Conservation (phyloP, 2,797 vertebrate genomes). For the Artibeus lituratus region DNA sequence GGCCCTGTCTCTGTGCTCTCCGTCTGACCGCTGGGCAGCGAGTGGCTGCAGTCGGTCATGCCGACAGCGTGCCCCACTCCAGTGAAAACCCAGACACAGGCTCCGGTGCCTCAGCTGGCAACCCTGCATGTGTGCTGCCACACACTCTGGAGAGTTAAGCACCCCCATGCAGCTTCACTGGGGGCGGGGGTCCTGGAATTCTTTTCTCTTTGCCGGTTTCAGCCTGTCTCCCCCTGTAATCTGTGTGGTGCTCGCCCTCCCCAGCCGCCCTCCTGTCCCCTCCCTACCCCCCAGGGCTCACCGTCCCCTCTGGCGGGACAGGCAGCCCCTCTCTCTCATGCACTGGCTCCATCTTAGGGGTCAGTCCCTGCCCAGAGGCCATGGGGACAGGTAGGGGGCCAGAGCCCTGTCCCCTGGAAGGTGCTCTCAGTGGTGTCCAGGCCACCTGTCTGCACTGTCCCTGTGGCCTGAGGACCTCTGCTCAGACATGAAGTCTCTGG, state of each 20-base stretch:
- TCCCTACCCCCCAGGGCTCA: background rate
- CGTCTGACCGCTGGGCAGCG: too few relatives aligned
- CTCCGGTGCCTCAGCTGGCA: background rate
- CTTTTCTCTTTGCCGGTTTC: too few relatives aligned
- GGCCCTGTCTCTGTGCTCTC: background rate
- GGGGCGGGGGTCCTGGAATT: too few relatives aligned
- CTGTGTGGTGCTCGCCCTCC: too few relatives aligned
- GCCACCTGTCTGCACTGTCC: background rate
- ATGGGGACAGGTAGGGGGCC: fast-evolving
- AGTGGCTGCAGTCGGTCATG: too few relatives aligned
- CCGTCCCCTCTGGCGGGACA: background rate
- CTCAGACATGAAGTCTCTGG: background rate
- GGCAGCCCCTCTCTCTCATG: background rate
- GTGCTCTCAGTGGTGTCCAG: fast-evolving
- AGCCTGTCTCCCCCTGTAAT: too few relatives aligned
- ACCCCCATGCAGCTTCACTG: background rate
- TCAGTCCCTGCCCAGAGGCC: background rate
- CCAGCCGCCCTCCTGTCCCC: background rate
- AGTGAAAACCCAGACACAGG: background rate
- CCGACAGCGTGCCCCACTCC: background rate
- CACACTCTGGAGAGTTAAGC: background rate
- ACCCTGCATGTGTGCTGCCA: fast-evolving
- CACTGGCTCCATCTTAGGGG: background rate
- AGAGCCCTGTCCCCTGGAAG: background rate
- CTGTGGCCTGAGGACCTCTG: background rate